Evolutionary conservation across 2,113 vertebrate genomes (phyloP).

Genomic region (Nothobranchius kuhntae): DNA sequence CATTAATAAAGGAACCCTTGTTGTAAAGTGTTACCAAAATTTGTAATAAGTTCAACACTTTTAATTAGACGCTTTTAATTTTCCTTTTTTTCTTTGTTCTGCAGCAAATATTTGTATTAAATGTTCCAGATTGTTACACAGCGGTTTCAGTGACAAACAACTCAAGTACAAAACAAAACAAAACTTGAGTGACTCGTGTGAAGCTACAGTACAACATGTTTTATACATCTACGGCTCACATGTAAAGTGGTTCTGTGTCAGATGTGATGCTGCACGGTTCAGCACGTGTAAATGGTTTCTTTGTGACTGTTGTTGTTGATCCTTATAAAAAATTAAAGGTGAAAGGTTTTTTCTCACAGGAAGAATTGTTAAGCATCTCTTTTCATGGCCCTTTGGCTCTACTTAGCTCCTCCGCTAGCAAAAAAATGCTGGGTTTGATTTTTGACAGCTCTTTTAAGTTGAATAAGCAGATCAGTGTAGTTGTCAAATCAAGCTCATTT

Average conservation of each 20-base stretch:
- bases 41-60: background rate
- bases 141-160: background rate
- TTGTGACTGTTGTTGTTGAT: conserved; percentile 2
- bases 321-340: background rate
- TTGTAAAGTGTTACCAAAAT: no score
- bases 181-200: background rate
- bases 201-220: background rate
- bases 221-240: background rate
- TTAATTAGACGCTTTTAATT: background rate
- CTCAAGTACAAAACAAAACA: background rate
- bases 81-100: no score
- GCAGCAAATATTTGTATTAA: no score
- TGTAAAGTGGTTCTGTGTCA: background rate
- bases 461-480: conserved; percentile 4
- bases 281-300: conserved; percentile 1
- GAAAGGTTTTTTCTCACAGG: background rate
- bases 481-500: background rate
- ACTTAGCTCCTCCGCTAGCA: background rate
- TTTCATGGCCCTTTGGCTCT: conserved; percentile 1
- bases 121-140: background rate
- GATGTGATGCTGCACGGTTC: background rate
- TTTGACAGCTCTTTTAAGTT: conserved; percentile 5
- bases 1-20: no score
- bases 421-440: background rate
- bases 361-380: conserved; percentile 12